Base-by-base conservation (phyloP, 2,888 invertebrate genomes). In the Dicranocentrus wangi region DNA sequence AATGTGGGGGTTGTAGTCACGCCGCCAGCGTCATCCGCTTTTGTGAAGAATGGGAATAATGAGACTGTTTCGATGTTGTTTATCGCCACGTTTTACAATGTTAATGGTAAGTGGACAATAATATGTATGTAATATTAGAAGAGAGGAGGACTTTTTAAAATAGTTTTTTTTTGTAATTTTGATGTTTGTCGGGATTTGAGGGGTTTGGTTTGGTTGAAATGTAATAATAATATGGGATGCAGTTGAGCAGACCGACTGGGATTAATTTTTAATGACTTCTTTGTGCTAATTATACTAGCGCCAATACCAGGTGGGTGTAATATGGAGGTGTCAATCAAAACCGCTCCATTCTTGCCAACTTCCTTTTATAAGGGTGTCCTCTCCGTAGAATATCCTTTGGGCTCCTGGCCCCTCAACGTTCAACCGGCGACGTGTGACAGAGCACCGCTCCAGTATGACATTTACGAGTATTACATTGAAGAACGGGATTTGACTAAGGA, bases 281-380 rank as follows among this genome's bases (percentile, higher is more conserved):
- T n/a, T n/a, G n/a, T n/a, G n/a, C n/a, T n/a, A n/a, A n/a, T n/a
- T n/a, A 83, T 69, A 86, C 90, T 81, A 94, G 94, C 92, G 88
- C 94, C 94, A 0, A 89, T 94, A 84, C 94, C 94, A 19, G 95
- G 95, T 47, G 94, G 93, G 19, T 94, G 94, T 88, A 94, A 93
- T 87, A 90, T 93, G 91, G 93, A 93, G 87, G 92, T 92, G 85
- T 88, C 91, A 51, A 87, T 91, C 17, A 89, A 91, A 84, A 90
- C 91, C 83, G 91, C 93, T 8, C 93, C 94, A 0, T 93, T 90
- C 87, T 90, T 93, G 87, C 88, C 88, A 66, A 84, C 92, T 25
- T 83, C 81, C 1, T 88, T 89, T 71, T 88, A 87, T 60, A 85
- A 89, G 84, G 84, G 89, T 23, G 87, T 90, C 65, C 89, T 93